Percentiles rank a stretch among this genome's conserved stretches.
phyloP scores from a whole-genome alignment of 1,140 invertebrate species.

The Drosophila micromelanica region DNA sequence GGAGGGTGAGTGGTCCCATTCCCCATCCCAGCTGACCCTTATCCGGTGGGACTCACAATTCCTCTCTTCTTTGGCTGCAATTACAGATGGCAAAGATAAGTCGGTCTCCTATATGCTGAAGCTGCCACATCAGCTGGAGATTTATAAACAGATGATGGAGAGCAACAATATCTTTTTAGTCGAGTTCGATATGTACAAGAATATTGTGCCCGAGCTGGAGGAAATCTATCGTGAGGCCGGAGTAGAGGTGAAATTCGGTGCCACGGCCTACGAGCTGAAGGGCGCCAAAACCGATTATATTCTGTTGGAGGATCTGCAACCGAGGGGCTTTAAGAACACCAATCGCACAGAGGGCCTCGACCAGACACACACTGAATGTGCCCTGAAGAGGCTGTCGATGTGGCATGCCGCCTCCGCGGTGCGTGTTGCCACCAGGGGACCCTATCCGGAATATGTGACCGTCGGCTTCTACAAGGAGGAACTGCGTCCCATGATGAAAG shows the following conservation, averaged over 20 bases:
- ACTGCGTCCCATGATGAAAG: constrained; percentile 24
- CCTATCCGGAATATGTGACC: constrained; percentile 35
- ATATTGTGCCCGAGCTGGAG: constrained; percentile 65
- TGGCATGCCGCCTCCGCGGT: constrained; percentile 85
- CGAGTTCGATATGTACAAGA: constrained; percentile 55
- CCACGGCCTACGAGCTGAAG: constrained; percentile 52
- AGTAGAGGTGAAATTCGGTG: constrained; percentile 52
- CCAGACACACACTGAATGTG: constrained; percentile 84
- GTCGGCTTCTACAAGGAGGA: constrained; percentile 53
- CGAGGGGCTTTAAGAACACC: constrained; percentile 82
- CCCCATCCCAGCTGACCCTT: too few relatives aligned
- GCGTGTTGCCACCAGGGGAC: constrained; percentile 85
- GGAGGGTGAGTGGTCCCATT: constrained; percentile 41
- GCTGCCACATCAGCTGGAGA: constrained; percentile 47
- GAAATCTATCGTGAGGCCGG: constrained; percentile 75
- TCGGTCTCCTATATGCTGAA: constrained; percentile 66
- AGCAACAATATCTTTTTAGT: constrained; percentile 54
- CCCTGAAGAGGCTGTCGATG: constrained; percentile 85
- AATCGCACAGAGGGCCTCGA: constrained; percentile 86
- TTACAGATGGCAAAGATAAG: constrained; percentile 49
- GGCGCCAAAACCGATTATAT: constrained; percentile 61
- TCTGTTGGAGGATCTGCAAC: constrained; percentile 86
- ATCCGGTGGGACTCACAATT: background rate
- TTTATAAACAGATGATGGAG: constrained; percentile 45
- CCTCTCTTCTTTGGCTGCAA: background rate